A percentile compares a stretch with the other conserved stretches of the same genome.
Conservation (phyloP, 2,113 vertebrate genomes). For the Crotalus helleri region DNA sequence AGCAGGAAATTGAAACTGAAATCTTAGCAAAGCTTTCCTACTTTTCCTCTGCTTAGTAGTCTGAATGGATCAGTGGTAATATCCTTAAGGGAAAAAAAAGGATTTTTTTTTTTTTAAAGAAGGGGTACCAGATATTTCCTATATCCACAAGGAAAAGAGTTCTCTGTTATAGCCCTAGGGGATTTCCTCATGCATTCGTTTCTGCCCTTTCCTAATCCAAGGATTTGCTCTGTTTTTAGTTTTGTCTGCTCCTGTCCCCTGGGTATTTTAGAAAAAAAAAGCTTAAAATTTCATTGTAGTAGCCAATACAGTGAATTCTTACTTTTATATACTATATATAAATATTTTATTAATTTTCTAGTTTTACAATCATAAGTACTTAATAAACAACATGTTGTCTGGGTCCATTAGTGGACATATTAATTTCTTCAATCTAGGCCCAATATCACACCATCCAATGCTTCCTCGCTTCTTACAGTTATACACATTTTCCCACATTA, state of each 20-base stretch:
- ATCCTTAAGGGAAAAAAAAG: not conserved
- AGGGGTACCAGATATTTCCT: not conserved
- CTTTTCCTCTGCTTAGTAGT: not conserved
- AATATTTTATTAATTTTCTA: no score
- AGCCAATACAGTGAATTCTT: not conserved
- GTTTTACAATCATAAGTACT: no score
- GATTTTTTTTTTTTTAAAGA: not conserved
- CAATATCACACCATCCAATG: no score
- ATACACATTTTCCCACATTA: no score
- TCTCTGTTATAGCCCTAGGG: not conserved
- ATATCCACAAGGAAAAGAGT: not conserved
- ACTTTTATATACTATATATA: no score
- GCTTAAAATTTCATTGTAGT: not conserved
- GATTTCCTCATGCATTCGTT: not conserved
- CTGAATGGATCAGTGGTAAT: not conserved
- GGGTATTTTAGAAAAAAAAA: not conserved
- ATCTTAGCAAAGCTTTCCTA: not conserved
- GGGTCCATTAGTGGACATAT: no score
- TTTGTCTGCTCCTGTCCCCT: not conserved
- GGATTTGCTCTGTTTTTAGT: not conserved
- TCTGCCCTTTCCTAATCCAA: not conserved
- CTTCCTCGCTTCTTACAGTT: no score
- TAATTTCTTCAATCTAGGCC: no score
- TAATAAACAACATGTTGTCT: no score
- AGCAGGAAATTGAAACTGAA: not conserved